Conservation (phyloP, 2,888 invertebrate genomes). For the Ryuthela nishihirai region DNA sequence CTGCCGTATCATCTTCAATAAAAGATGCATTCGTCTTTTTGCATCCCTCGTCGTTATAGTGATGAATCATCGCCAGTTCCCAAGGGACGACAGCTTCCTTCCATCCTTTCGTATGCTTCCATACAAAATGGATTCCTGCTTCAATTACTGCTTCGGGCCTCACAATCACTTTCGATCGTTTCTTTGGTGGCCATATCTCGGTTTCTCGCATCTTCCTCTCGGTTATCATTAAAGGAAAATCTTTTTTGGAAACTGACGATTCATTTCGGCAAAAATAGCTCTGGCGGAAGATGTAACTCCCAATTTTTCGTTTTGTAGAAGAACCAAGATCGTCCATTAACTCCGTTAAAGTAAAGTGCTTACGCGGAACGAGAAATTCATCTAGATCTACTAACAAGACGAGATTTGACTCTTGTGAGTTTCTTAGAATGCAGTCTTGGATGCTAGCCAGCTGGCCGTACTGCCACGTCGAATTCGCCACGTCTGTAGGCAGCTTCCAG, state of each 20-base stretch:
- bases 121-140: background rate
- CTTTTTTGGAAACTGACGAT: background rate
- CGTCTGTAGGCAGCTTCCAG: background rate
- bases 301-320: background rate
- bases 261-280: background rate
- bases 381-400: background rate
- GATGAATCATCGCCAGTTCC: conserved; percentile 7
- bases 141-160: background rate
- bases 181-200: background rate
- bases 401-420: background rate
- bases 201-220: background rate
- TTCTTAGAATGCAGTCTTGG: conserved; percentile 5
- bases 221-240: background rate
- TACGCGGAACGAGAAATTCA: conserved; percentile 7
- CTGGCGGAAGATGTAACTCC: conserved; percentile 3
- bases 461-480: background rate
- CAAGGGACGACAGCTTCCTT: conserved; percentile 4
- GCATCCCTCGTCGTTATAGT: background rate
- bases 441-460: conserved; percentile 1
- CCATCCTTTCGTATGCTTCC: background rate
- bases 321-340: conserved; percentile 2
- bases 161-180: background rate
- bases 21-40: background rate
- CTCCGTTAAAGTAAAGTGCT: conserved; percentile 4
- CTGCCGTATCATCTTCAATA: conserved; percentile 5